Evolutionary conservation across 2,888 invertebrate species (phyloP).

Genomic region (Gymnosoma rotundatum): DNA sequence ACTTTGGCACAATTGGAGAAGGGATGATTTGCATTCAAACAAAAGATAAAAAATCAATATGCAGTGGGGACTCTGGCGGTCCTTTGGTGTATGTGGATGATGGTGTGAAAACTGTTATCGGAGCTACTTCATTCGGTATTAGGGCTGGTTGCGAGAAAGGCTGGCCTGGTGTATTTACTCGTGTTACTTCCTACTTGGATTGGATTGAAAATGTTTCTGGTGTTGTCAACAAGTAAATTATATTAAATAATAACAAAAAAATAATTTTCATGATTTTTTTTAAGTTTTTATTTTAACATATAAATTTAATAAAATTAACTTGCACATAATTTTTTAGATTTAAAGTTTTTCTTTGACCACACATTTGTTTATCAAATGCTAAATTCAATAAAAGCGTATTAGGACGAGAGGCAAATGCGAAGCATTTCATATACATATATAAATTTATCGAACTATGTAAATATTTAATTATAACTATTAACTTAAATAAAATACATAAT

Average conservation of each 20-base stretch:
- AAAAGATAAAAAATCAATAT: constrained; percentile 77
- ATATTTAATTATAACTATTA: too few species aligned
- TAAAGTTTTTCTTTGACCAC: too few species aligned
- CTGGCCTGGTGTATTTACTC: constrained; percentile 80
- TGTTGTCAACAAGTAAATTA: constrained; percentile 73
- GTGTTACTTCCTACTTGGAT: constrained; percentile 77
- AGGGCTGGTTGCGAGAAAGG: constrained; percentile 77
- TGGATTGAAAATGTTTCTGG: constrained; percentile 77
- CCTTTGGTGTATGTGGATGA: constrained; percentile 76
- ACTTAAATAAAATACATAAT: too few species aligned
- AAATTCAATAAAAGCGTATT: too few species aligned
- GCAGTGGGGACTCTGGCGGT: constrained; percentile 81
- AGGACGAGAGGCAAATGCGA: too few species aligned
- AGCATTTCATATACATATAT: too few species aligned
- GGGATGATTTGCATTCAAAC: constrained; percentile 81
- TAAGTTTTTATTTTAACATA: too few species aligned
- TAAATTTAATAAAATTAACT: too few species aligned
- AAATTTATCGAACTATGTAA: too few species aligned
- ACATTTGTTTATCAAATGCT: too few species aligned
- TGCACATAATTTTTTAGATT: too few species aligned
- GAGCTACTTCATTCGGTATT: constrained; percentile 79
- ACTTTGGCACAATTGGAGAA: constrained; percentile 68
- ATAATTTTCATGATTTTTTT: too few species aligned
- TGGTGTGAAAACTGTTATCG: constrained; percentile 74
- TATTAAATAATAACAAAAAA: neutral